Base-by-base conservation (phyloP, 2,797 vertebrate genomes). In the Peromyscus nudipes region DNA sequence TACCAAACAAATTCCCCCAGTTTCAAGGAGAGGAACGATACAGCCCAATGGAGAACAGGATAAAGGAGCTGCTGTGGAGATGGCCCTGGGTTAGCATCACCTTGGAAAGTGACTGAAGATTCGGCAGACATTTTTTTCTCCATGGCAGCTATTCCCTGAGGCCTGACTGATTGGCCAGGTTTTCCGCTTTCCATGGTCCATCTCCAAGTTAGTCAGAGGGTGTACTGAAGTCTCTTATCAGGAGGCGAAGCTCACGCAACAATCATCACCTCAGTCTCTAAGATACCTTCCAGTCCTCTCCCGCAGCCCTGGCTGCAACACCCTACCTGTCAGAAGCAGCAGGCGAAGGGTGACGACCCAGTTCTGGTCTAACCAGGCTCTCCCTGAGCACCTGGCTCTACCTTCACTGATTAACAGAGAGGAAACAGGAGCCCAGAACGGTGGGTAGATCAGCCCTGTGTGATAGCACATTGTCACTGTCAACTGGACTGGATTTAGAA, bases 1-100 rank as follows among this genome's bases (percentile, higher is more conserved):
- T 89, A 97, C 97, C 34, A 89, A 97, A 92, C 57, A 93, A 98
- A 98, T 97, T 98, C 98, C 83, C 97, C 97, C 93, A 95, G 92
- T 98, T 98, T 97, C 98, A 95, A 87, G 96, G 93, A 43, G 97
- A 83, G 69, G 67, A 94, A 96, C 17, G n/a, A 40, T 55, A 40
- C 91, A 96, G 98, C 94, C 89, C 87, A 52, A 17, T 2, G n/a
- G 65, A 87, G 55, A 95, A 95, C 87, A n/a, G 60, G 94, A 96
- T 97, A 95, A 92, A 91, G 96, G 97, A 89, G 96, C 89, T 83
- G 95, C 97, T 93, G 94, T 86, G 34, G 83, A 92, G 97, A 94
- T 37, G 80, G 82, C 96, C 93, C 84, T 1, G 0, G 94, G 94
- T 96, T 96, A 95, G 96, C 49, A 75, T 65, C 92, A 83, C 97